phyloP scores from a whole-genome alignment of 2,888 invertebrate genomes.

The Malachius bipustulatus region DNA sequence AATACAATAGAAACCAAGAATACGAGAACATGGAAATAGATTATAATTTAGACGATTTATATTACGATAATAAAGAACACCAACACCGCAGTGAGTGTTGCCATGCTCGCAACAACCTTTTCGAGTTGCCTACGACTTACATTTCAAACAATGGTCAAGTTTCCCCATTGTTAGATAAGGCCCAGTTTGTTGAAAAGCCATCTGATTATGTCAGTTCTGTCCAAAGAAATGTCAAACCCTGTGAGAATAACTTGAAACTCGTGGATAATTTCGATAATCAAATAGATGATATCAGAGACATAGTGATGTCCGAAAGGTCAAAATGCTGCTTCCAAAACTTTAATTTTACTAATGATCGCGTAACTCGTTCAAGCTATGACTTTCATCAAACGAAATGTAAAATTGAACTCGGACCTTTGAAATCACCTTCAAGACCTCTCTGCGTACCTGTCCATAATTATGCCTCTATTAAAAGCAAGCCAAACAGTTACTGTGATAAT shows the following conservation, averaged over 20 bases:
- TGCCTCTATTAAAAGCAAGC: neutral
- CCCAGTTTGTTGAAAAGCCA: slow-evolving; percentile 20
- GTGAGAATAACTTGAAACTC: slow-evolving; percentile 25
- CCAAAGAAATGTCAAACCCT: slow-evolving; percentile 25
- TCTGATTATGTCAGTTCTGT: slow-evolving; percentile 24
- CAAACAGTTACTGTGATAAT: neutral
- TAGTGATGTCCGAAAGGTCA: slow-evolving; percentile 10
- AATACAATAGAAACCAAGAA: slow-evolving; percentile 28
- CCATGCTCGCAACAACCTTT: slow-evolving; percentile 30
- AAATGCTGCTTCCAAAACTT: neutral
- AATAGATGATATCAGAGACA: slow-evolving; percentile 19
- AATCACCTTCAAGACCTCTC: neutral
- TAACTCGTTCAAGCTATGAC: neutral
- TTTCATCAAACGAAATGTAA: too few relatives aligned
- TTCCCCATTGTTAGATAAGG: slow-evolving; percentile 15
- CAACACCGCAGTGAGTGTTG: slow-evolving; percentile 26
- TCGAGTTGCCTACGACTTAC: slow-evolving; percentile 35
- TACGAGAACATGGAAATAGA: slow-evolving; percentile 34
- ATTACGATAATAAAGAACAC: slow-evolving; percentile 21
- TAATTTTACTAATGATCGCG: neutral
- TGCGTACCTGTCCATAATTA: neutral
- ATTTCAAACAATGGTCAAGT: slow-evolving; percentile 35
- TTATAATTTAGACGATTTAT: slow-evolving; percentile 23
- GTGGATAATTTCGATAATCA: slow-evolving; percentile 15
- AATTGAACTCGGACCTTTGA: too few relatives aligned